phyloP scores from a whole-genome alignment of 2,888 invertebrate species.

The Flabesymbios commensalis region DNA sequence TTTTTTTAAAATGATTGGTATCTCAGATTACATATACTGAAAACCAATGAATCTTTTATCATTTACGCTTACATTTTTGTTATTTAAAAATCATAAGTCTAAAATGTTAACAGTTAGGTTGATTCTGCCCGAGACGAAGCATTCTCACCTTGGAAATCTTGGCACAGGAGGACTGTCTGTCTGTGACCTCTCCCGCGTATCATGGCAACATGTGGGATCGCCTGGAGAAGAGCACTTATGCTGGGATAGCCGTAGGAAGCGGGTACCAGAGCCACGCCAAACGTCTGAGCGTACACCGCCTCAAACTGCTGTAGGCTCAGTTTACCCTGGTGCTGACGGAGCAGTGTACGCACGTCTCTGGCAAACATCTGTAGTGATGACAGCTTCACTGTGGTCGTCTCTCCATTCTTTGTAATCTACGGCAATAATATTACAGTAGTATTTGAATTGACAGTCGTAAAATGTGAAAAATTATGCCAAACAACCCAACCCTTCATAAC shows the following conservation, averaged over 20 bases:
- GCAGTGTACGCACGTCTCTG: constrained; percentile 65
- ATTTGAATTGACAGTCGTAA: no score
- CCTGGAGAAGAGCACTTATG: constrained; percentile 64
- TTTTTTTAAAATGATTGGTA: no score
- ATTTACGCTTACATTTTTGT: no score
- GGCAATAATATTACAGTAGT: no score
- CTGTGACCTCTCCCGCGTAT: constrained; percentile 63
- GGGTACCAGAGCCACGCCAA: constrained; percentile 64
- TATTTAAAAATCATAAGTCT: no score
- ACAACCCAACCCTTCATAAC: no score
- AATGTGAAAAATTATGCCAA: no score
- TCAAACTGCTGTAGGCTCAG: constrained; percentile 52
- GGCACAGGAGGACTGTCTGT: constrained; percentile 35
- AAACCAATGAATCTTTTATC: no score
- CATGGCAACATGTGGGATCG: constrained; percentile 66
- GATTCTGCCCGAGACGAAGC: neutral
- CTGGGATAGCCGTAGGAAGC: constrained; percentile 66
- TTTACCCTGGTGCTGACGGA: constrained; percentile 64
- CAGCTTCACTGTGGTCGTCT: constrained; percentile 44
- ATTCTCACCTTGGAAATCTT: constrained; percentile 36
- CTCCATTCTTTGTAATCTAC: constrained; percentile 1
- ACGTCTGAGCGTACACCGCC: constrained; percentile 41
- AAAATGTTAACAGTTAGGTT: no score
- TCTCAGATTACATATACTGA: no score
- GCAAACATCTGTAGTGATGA: constrained; percentile 64